Evolutionary conservation across 1,140 invertebrate genomes (phyloP), one percentile per base, ranked within the genome.

Genomic region (Danaus plexippus): DNA sequence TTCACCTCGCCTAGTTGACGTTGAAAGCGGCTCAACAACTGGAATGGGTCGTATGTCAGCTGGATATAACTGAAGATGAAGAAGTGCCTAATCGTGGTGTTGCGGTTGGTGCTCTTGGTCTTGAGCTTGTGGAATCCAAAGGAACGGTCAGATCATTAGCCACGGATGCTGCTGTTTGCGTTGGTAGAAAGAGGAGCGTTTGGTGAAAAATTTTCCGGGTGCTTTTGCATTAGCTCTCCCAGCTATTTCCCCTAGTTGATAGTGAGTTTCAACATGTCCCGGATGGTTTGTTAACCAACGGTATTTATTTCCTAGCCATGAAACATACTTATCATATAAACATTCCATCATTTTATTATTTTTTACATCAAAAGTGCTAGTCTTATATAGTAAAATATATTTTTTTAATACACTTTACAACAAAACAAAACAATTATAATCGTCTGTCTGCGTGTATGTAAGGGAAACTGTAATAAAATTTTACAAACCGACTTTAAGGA

Each of bases 171-270:
- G 52, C 42, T 54, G 47, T 54, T 52, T 56, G 15, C 13, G 49
- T 54, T 41, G 40, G 44, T 54, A 9, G 46, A 32, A 57, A 43
- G 10, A 49, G 41, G 61, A 61, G 53, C 47, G 41, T 55, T 18
- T 52, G 56, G n/a, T n/a, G n/a, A n/a, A n/a, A n/a, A 56, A 42
- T 62, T 59, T 57, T 51, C 18, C 18, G 18, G 18, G 52, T 48
- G 63, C 65, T 64, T 67, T 72, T n/a, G 57, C 32, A 68, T 71
- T 76, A 51, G 69, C 70, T 59, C 67, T 68, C 40, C 62, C 66
- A 63, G 78, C 64, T 44, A 70, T 60, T 61, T 68, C 57, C 32
- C 51, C 61, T 49, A 75, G 18, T 60, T 75, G 61, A 59, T 59
- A 71, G 41, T 63, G 63, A 51, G 64, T 71, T 13, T 80, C 52